phyloP scores from a whole-genome alignment of 2,888 invertebrate genomes.

The Cephus pulcher region DNA sequence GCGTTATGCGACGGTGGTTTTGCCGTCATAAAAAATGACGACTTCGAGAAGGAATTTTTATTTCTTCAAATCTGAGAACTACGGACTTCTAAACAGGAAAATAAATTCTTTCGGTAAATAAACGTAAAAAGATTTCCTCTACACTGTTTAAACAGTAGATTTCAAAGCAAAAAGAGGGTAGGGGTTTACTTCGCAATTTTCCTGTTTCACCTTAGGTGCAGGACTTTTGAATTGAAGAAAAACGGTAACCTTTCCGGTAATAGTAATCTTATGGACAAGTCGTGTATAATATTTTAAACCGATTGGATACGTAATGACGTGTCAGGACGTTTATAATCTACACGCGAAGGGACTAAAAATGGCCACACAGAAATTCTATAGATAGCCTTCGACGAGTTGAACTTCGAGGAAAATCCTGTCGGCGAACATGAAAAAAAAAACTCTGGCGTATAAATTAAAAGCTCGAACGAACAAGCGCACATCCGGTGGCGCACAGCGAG shows the following conservation, averaged over 20 bases:
- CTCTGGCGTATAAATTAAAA: background rate
- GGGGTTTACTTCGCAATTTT: background rate
- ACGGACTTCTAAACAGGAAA: background rate
- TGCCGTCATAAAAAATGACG: too few species aligned
- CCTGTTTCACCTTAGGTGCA: background rate
- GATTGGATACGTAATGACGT: too few species aligned
- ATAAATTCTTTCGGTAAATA: background rate
- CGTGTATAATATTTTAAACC: background rate
- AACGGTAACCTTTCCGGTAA: background rate
- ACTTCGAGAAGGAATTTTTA: background rate
- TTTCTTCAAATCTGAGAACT: background rate
- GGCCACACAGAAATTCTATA: background rate
- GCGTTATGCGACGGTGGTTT: background rate
- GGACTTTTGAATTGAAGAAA: background rate
- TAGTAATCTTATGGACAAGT: background rate
- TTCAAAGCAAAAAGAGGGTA: background rate
- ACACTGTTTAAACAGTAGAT: background rate
- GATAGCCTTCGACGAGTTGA: background rate
- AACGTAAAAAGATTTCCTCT: background rate
- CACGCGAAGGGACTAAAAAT: background rate
- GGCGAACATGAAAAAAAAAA: background rate
- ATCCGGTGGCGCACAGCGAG: slow-evolving; percentile 20
- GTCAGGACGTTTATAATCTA: too few species aligned
- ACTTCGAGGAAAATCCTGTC: background rate
- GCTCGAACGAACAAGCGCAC: slow-evolving; percentile 4